Conservation (phyloP, 2,888 invertebrate genomes). For the Papilio gigon region DNA sequence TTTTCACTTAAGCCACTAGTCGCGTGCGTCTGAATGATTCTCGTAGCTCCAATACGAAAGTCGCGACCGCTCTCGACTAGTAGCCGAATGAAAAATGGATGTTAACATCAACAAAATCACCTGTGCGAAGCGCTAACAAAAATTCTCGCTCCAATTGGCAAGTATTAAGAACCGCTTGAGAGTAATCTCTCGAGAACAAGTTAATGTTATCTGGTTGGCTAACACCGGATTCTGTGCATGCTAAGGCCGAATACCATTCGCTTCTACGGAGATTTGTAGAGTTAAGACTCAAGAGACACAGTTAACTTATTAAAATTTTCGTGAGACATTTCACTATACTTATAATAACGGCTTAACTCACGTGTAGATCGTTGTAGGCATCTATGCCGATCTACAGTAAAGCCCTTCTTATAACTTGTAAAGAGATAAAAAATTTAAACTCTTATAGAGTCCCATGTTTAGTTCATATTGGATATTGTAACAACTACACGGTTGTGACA, state of each 20-base stretch:
- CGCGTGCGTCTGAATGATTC: not conserved
- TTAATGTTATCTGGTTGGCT: slow-evolving; percentile 24
- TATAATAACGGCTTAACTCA: too few relatives aligned
- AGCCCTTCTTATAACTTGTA: too few relatives aligned
- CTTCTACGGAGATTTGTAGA: not conserved
- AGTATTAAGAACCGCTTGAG: slow-evolving; percentile 22
- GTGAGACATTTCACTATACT: too few relatives aligned
- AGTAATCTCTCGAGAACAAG: slow-evolving; percentile 19
- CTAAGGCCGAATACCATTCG: slow-evolving; percentile 8
- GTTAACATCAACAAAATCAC: slow-evolving; percentile 13
- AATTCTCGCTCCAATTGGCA: slow-evolving; percentile 33
- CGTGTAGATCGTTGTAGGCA: too few relatives aligned
- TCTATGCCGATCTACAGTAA: too few relatives aligned
- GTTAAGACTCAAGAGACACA: not conserved
- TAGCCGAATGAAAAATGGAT: not conserved
- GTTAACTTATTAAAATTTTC: too few relatives aligned
- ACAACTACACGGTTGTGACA: too few relatives aligned
- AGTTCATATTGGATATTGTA: too few relatives aligned
- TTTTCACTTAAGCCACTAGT: not conserved
- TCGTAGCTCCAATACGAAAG: not conserved
- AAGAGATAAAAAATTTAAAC: too few relatives aligned
- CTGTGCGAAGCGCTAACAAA: slow-evolving; percentile 9
- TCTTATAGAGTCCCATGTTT: too few relatives aligned
- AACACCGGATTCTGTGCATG: slow-evolving; percentile 22
- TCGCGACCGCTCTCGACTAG: not conserved